Evolutionary conservation across 2,113 vertebrate species (phyloP).

Genomic region (Pterocles gutturalis): DNA sequence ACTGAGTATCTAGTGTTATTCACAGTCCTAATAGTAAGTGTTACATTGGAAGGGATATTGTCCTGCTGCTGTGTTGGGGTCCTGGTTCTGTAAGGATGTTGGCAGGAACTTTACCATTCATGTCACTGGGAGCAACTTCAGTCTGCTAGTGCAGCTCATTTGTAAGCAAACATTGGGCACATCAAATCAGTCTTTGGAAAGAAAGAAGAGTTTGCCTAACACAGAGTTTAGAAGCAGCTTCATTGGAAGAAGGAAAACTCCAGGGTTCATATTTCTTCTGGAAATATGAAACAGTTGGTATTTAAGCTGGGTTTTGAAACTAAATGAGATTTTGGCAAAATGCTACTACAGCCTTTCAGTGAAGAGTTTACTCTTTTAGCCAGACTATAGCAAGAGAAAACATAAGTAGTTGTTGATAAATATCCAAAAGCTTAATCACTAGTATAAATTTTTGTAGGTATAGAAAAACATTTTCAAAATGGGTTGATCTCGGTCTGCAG

Average conservation of each 20-base stretch:
- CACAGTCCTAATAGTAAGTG: not conserved
- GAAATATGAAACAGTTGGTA: not conserved
- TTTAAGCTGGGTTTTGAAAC: conserved; percentile 31
- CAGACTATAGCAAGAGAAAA: conserved; percentile 22
- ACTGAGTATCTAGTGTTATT: not conserved
- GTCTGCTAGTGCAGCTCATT: not conserved
- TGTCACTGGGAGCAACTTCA: not conserved
- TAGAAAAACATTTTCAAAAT: not conserved
- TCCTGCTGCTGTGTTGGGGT: not conserved
- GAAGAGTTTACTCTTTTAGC: conserved; percentile 7
- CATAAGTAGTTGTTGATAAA: conserved; percentile 41
- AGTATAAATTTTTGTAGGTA: conserved; percentile 12
- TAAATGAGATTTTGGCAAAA: conserved; percentile 24
- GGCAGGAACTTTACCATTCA: not conserved
- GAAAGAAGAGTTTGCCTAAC: not conserved
- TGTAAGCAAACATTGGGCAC: not conserved
- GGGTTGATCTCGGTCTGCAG: conserved; percentile 6
- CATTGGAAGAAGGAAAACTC: not conserved
- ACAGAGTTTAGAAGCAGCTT: not conserved
- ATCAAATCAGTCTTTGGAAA: not conserved
- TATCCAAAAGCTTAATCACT: conserved; percentile 40
- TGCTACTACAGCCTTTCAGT: not conserved
- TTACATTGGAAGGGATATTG: not conserved
- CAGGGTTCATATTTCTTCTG: not conserved
- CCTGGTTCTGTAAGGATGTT: not conserved